Evolutionary conservation across 2,888 invertebrate genomes (phyloP), one percentile per base, ranked within the genome.

Genomic region (Abrostola triplasia): DNA sequence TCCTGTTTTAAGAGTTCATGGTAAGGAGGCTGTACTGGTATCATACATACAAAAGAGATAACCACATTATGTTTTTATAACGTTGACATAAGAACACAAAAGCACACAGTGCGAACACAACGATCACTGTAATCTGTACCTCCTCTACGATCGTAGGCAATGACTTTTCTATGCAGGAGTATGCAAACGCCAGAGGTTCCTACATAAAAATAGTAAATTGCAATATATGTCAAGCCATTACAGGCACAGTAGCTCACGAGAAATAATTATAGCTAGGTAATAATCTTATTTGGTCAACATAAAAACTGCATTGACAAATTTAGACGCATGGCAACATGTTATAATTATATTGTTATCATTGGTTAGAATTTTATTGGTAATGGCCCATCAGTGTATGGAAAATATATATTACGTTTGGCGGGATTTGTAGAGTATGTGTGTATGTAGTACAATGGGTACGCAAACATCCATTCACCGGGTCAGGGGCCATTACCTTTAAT

Each of bases 81-180:
- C 64, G 61, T 62, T 59, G 57, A 73, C 64, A 76, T 66, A 68
- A 64, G 73, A 75, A 84, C 85, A 88, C 82, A 86, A 73, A 84
- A 82, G 78, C 81, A 81, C 81, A 83, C 69, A 82, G 81, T 84
- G 82, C 81, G 64, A 79, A 80, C 78, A 82, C 79, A 69, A 80
- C 71, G 70, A 75, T 73, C 81, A 78, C 63, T 73, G 71, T 65
- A 73, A 60, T 73, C 61, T 81, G 79, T 96, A 96, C 96, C 96
- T 96, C 96, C 89, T 95, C 94, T 73, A 96, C 90, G 90, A 96
- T 96, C 86, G 90, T 87, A 74, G 96, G 95, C 88, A 96, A 95
- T 84, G 96, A 95, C 90, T 96, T 96, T 93, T 96, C 96, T 84
- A 96, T 96, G 95, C 96, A 96, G 91, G 95, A 93, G 94, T 95